A percentile compares a stretch with the other conserved stretches of the same genome.
Conservation (phyloP, 2,113 vertebrate genomes). For the Cyphomyrus discorhynchus region DNA sequence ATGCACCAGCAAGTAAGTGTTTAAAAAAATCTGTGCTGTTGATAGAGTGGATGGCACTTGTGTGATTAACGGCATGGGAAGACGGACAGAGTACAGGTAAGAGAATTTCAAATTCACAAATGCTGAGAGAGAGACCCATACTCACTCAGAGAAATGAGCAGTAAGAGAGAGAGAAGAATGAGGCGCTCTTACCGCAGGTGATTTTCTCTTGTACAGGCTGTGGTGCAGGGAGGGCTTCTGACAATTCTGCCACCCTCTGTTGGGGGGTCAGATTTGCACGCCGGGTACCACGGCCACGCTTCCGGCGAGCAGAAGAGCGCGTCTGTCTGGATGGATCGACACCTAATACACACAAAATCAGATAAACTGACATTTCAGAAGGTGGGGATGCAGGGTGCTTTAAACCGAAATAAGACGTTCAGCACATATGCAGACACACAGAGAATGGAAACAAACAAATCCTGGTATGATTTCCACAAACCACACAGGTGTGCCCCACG, state of each 20-base stretch:
- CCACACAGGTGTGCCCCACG: too few relatives aligned
- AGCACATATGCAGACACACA: not conserved
- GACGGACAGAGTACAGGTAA: constrained; percentile 5
- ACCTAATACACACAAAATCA: constrained; percentile 48
- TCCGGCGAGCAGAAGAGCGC: constrained; percentile 43
- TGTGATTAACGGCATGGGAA: constrained; percentile 5
- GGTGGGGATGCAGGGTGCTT: too few relatives aligned
- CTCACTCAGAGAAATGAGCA: constrained; percentile 9
- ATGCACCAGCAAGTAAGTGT: constrained; percentile 1
- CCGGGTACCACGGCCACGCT: constrained; percentile 53
- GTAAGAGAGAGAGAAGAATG: not conserved
- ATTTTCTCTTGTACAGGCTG: constrained; percentile 54
- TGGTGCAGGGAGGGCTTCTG: constrained; percentile 14
- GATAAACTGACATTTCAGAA: not conserved
- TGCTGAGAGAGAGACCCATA: not conserved
- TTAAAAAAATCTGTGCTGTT: not conserved
- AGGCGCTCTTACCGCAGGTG: constrained; percentile 73
- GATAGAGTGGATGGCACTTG: constrained; percentile 8
- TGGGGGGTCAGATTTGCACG: constrained; percentile 41
- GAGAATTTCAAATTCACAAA: constrained; percentile 8
- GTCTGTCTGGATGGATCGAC: constrained; percentile 53
- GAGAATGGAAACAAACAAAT: not conserved
- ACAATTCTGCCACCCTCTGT: constrained; percentile 36
- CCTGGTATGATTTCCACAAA: not conserved
- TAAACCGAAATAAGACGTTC: not conserved